These are phyloP conservation scores for Zelleria hepariella DNA, from an alignment of 2,888 invertebrate genomes.

Conservation along the genomic window DNA sequence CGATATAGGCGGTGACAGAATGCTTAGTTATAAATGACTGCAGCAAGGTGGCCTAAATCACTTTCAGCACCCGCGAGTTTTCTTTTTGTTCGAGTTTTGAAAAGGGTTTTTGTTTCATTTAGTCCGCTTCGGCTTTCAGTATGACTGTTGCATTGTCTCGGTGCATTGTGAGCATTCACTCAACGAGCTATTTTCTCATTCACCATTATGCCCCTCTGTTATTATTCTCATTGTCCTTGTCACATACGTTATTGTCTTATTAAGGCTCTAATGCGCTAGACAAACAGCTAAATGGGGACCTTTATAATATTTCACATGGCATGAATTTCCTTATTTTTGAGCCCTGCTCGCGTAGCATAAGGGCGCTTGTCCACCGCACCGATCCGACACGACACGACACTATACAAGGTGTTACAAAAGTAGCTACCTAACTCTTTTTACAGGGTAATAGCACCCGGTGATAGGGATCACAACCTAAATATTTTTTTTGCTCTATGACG, in stretches of 20 bases:
- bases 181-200: conserved; percentile 66
- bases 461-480: no score
- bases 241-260: conserved; percentile 42
- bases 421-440: no score
- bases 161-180: conserved; percentile 55
- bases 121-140: conserved; percentile 38
- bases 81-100: conserved; percentile 43
- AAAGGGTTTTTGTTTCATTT: conserved; percentile 59
- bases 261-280: conserved; percentile 23
- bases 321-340: no score
- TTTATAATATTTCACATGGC: no score
- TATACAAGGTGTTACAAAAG: no score
- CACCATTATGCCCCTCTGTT: conserved; percentile 53
- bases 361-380: no score
- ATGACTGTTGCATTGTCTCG: conserved; percentile 42
- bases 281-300: no score
- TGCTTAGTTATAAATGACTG: neutral
- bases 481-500: no score
- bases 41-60: neutral
- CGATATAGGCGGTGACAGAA: neutral
- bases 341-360: no score
- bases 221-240: conserved; percentile 59
- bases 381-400: no score
- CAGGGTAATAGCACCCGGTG: no score
- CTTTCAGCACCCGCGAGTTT: neutral